Conservation (phyloP, 2,113 vertebrate species). For the Platichthys stellatus region DNA sequence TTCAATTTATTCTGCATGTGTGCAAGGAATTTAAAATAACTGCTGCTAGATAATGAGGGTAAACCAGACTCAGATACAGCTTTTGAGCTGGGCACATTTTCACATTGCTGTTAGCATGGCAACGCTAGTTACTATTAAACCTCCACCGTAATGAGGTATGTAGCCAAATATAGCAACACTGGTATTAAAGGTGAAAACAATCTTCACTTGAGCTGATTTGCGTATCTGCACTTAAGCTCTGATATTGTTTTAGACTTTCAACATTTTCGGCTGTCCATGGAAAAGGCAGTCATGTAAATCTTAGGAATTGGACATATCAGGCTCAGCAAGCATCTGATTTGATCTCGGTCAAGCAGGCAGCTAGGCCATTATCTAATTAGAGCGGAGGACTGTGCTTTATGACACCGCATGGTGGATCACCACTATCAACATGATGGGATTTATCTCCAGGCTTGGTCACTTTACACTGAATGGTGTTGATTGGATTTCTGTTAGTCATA, state of each 20-base stretch:
- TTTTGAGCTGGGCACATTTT: background rate
- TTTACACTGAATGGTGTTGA: background rate
- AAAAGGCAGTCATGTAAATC: background rate
- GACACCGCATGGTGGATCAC: background rate
- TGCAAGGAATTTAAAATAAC: background rate
- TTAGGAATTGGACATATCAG: no score
- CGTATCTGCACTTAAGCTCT: background rate
- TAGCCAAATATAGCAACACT: background rate
- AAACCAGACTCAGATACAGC: background rate
- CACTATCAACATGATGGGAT: background rate
- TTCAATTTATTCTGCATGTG: background rate
- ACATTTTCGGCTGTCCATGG: background rate
- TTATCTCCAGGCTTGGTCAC: background rate
- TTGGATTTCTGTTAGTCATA: background rate
- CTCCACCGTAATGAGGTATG: background rate
- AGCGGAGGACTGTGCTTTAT: background rate
- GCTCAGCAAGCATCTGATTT: background rate
- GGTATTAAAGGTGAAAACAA: background rate
- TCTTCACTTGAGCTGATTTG: conserved; percentile 2
- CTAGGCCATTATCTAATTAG: conserved; percentile 45
- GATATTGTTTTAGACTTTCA: background rate
- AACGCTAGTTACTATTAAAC: background rate
- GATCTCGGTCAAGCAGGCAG: background rate
- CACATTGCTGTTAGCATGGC: background rate
- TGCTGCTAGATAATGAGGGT: background rate